Conservation (phyloP, 2,888 invertebrate genomes). For the Abscondita cerata region DNA sequence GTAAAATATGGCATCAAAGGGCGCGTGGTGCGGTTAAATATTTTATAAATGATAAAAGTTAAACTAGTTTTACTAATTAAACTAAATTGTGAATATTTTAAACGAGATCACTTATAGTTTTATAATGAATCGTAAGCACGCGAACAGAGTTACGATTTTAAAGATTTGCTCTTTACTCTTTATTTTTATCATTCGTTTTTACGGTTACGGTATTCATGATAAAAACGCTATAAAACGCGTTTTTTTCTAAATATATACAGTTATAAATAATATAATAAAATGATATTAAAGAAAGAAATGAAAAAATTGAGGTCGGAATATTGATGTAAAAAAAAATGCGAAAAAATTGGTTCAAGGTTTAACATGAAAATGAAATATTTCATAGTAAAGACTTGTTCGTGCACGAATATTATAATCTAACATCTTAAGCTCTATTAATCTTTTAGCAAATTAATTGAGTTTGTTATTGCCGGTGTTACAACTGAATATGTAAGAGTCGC, state of each 20-base stretch:
- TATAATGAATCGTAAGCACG: slow-evolving; percentile 32
- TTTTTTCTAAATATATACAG: background rate
- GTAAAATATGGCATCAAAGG: slow-evolving; percentile 20
- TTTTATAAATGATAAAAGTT: slow-evolving; percentile 39
- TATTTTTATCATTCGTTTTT: background rate
- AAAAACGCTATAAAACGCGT: background rate
- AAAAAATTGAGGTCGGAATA: slow-evolving; percentile 3
- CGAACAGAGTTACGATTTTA: slow-evolving; percentile 23
- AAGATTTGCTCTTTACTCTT: no score
- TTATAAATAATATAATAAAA: slow-evolving; percentile 8
- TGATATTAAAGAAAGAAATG: slow-evolving; percentile 6
- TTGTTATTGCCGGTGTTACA: no score
- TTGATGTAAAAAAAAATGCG: background rate
- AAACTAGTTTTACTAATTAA: slow-evolving; percentile 40
- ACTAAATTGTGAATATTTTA: slow-evolving; percentile 39
- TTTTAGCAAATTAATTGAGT: no score
- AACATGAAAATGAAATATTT: background rate
- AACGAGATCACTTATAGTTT: slow-evolving; percentile 33
- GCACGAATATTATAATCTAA: no score
- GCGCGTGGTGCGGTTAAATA: slow-evolving; percentile 16
- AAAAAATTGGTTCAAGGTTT: background rate
- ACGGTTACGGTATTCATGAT: background rate
- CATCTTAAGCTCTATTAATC: no score
- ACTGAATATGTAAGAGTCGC: no score
- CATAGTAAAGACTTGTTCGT: no score